Percentiles rank a stretch among this genome's conserved stretches.
These are phyloP conservation scores for Puntigrus tetrazona DNA, from an alignment of 2,113 vertebrate genomes.

Conservation along the genomic window DNA sequence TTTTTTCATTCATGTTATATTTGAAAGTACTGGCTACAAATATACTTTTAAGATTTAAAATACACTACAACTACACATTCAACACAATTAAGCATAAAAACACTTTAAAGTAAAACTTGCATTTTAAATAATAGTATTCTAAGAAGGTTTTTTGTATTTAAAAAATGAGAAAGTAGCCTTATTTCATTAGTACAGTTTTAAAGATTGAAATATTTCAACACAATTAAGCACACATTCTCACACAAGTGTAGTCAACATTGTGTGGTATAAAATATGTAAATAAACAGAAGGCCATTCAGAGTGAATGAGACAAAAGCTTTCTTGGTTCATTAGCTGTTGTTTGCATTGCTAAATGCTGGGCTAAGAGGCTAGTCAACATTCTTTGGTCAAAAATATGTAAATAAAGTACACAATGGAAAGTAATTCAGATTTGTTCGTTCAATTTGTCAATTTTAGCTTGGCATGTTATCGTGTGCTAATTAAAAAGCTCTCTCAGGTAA, in stretches of 20 bases:
- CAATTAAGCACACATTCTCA: neutral
- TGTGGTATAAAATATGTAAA: neutral
- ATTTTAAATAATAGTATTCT: too few relatives aligned
- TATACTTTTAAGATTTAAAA: neutral
- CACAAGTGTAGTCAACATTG: neutral
- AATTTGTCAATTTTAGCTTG: slow-evolving; percentile 12
- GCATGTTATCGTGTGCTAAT: slow-evolving; percentile 7
- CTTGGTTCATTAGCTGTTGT: slow-evolving; percentile 3
- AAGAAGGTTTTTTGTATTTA: too few relatives aligned
- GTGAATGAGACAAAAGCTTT: slow-evolving; percentile 10
- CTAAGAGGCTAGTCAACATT: neutral
- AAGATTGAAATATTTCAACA: too few relatives aligned
- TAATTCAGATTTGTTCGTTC: neutral
- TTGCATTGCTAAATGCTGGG: slow-evolving; percentile 6
- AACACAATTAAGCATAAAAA: neutral
- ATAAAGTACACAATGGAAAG: slow-evolving; percentile 17
- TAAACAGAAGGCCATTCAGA: slow-evolving; percentile 2
- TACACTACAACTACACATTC: neutral
- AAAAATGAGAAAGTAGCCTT: too few relatives aligned
- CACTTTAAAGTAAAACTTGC: too few relatives aligned
- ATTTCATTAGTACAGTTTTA: too few relatives aligned
- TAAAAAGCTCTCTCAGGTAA: slow-evolving; percentile 42
- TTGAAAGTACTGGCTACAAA: too few relatives aligned
- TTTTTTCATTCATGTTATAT: too few relatives aligned
- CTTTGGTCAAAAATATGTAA: neutral